Base-by-base conservation (phyloP, 2,113 vertebrate genomes). In the Brachirus orientalis region DNA sequence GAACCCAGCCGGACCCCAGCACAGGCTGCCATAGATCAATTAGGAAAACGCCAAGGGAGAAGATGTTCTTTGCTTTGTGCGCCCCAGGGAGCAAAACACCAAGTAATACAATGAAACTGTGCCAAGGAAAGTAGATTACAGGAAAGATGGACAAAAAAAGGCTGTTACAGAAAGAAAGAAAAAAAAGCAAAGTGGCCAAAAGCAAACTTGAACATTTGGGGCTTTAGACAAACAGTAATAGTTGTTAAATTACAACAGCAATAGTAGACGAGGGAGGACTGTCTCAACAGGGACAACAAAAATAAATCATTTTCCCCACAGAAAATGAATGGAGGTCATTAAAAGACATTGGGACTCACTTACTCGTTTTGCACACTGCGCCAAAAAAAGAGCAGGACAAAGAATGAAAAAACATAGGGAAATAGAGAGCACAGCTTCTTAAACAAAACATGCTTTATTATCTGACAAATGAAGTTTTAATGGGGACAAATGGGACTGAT, bases 281-380 rank as follows among this genome's bases (percentile, higher is more conserved):
- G 79, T 55, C 84, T 79, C 63, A 18, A 58, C 65, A 50, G 86
- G 77, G 84, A 79, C 64, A 71, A 78, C 46, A 28, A 28, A 75
- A 82, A 85, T 80, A 80, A 84, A 88, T 79, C 56, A 28, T 75
- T 72, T 63, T 48, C 66, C n/a, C 28, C 67, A 44, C 59, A 77
- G 65, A 77, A 88, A 91, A 88, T 69, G 69, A 87, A 90, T 86
- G 85, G 69, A 77, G 75, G 69, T 78, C 83, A 86, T 91, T 88
- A 86, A 80, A 63, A 65, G 77, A 69, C 72, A 69, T 54, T 44
- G 62, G 73, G 67, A 8, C n/a, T n/a, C n/a, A n/a, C n/a, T n/a
- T n/a, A n/a, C n/a, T n/a, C n/a, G n/a, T n/a, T n/a, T n/a, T n/a
- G n/a, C n/a, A n/a, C n/a, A n/a, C n/a, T n/a, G n/a, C n/a, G n/a